phyloP scores from a whole-genome alignment of 1,140 invertebrate species.

The Lepidurus apus region DNA sequence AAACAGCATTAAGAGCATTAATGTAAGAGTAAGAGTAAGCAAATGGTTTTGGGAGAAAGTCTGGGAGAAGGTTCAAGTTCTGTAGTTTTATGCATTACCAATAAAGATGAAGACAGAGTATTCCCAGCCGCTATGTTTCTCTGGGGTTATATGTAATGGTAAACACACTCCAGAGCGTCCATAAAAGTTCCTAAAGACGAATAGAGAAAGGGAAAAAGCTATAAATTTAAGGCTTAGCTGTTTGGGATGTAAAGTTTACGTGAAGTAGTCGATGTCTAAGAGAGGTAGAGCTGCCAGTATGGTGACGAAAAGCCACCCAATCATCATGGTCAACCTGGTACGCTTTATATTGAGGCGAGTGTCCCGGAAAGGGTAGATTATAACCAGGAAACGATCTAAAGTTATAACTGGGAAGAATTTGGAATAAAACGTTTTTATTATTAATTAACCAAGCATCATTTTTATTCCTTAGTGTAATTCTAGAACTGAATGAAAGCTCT shows the following conservation, averaged over 20 bases:
- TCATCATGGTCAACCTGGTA: conserved; percentile 48
- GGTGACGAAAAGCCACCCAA: conserved; percentile 48
- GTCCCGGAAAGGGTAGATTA: no score
- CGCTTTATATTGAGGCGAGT: conserved; percentile 45
- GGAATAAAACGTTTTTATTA: background rate
- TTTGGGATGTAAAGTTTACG: conserved; percentile 34
- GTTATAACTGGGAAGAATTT: conserved; percentile 47
- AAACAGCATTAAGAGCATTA: no score
- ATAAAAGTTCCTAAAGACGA: conserved; percentile 49
- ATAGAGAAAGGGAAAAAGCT: background rate
- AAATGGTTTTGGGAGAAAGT: no score
- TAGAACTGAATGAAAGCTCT: no score
- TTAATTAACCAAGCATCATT: background rate
- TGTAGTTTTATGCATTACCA: conserved; percentile 46
- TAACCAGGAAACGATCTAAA: conserved; percentile 51
- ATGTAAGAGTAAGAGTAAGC: no score
- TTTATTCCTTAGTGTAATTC: no score
- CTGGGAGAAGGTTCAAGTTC: conserved; percentile 12
- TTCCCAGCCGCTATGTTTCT: conserved; percentile 54
- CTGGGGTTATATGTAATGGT: conserved; percentile 54
- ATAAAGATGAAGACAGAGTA: conserved; percentile 56
- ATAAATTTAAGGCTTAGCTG: background rate
- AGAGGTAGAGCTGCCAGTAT: conserved; percentile 49
- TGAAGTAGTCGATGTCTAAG: conserved; percentile 50
- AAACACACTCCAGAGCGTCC: conserved; percentile 56